Evolutionary conservation across 2,113 vertebrate genomes (phyloP), one percentile per base, ranked within the genome.

Genomic region (Trichechus manatus): DNA sequence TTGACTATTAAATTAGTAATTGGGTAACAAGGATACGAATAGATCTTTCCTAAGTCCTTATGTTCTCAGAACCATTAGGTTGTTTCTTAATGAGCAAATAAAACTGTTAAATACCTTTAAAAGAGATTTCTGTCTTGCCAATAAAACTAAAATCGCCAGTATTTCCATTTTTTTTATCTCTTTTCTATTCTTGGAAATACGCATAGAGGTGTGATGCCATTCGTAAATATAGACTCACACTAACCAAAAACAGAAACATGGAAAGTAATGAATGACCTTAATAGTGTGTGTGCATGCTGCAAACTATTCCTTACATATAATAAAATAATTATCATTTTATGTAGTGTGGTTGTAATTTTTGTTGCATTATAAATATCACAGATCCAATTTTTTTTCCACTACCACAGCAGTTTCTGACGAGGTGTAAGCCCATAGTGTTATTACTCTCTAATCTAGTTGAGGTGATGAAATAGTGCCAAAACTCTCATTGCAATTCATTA

Each of bases 401-500:
- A 91, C 88, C 82, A 85, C 93, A 96, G 97, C 97, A 97, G 97
- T 92, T 98, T 98, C 97, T 97, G 97, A 98, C 98, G 98, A 97
- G 56, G 0, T 97, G 97, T 96, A 98, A 98, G 96, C 98, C 96
- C 95, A 91, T 86, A 44, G 97, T 78, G 95, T 98, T 98, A 98
- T 98, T 98, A 97, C 97, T 98, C 97, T 98, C 98, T 98, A 98
- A 98, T 98, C 98, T 98, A 98, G 97, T 10, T 83, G 97, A 98
- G 95, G 98, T 97, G 98, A 98, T 99, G 98, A 98, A 98, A 99
- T 9, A 91, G 97, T 97, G 98, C 98, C 98, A 98, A 98, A 98
- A 98, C 95, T 97, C 98, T 98, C 98, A 96, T 97, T 98, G 98
- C 98, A 98, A 98, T 99, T 98, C 98, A 99, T 99, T 97, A 99